Base-by-base conservation (phyloP, 2,113 vertebrate species). In the Illadopsis cleaveri region DNA sequence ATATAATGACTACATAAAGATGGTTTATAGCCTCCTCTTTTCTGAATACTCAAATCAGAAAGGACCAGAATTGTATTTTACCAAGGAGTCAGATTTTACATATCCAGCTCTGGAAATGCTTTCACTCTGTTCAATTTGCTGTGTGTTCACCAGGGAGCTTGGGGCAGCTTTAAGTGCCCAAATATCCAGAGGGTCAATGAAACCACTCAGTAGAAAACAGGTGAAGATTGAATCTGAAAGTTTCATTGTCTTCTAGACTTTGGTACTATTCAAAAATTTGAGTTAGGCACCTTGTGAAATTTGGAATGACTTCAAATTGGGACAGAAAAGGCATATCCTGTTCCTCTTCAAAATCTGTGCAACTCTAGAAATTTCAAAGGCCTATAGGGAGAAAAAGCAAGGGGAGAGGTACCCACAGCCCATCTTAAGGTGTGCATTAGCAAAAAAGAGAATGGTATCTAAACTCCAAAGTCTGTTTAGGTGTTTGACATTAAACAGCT, bases 101-200 rank as follows among this genome's bases (percentile, higher is more conserved):
- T 45, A 69, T 65, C 31, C 33, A 58, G 2, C 25, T 76, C 35
- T 62, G 0, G 0, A 16, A 48, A 44, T 20, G 17, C 6, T 16
- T 40, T 65, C 24, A 48, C 27, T 21, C 38, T 33, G 6, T 10
- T 72, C 33, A 33, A 22, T 13, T 60, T 62, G 61, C 31, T 72
- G 7, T 50, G 22, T 51, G 35, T 13, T 57, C 20, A 40, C 1
- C 15, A 28, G 35, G 31, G 15, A 60, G 10, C 5, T 21, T 47
- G 44, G 12, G 11, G 11, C 6, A 86, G 16, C 30, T 60, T 6
- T 35, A 51, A 65, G 9, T 58, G n/a, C 8, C 11, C 30, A 56
- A 30, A 47, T 56, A 70, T 15, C 19, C 45, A 23, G 27, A 66
- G 3, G 15, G 12, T 78, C 15, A 65, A 24, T 44, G 23, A 84